These are phyloP conservation scores for Ctenoplectra terminalis DNA, from an alignment of 1,140 invertebrate genomes.

Conservation along the genomic window DNA sequence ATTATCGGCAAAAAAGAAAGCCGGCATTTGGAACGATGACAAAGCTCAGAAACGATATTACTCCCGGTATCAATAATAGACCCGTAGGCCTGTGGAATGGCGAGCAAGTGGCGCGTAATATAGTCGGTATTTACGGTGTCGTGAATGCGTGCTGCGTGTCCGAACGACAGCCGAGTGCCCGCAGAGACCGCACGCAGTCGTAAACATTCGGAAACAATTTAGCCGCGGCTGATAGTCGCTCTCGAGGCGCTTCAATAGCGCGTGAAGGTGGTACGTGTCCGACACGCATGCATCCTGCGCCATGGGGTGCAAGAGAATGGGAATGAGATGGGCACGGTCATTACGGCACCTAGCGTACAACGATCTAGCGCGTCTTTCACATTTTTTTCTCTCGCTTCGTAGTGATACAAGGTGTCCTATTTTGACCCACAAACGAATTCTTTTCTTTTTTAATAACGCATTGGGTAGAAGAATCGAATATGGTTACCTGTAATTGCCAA, in stretches of 20 bases:
- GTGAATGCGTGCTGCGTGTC: slow-evolving; percentile 45
- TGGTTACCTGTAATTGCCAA: no score
- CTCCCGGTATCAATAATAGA: slow-evolving; percentile 4
- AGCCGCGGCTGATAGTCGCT: slow-evolving; percentile 63
- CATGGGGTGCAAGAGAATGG: slow-evolving; percentile 63
- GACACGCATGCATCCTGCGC: slow-evolving; percentile 65
- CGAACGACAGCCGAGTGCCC: slow-evolving; percentile 45
- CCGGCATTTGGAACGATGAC: not conserved
- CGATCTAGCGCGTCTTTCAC: slow-evolving; percentile 10
- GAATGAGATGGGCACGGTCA: slow-evolving; percentile 59
- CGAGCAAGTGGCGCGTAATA: slow-evolving; percentile 35
- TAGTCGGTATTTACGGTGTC: slow-evolving; percentile 45
- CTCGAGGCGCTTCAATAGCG: slow-evolving; percentile 67
- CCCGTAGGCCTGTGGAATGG: not conserved
- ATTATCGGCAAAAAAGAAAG: not conserved
- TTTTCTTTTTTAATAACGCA: no score
- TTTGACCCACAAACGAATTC: no score
- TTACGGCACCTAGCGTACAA: slow-evolving; percentile 42
- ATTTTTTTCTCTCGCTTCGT: not conserved
- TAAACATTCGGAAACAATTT: slow-evolving; percentile 77
- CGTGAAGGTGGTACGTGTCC: slow-evolving; percentile 69
- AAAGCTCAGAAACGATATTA: not conserved
- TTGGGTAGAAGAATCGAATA: no score
- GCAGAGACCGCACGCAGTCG: slow-evolving; percentile 60
- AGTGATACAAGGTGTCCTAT: not conserved